phyloP scores from a whole-genome alignment of 2,113 vertebrate species.

The Elephas maximus region DNA sequence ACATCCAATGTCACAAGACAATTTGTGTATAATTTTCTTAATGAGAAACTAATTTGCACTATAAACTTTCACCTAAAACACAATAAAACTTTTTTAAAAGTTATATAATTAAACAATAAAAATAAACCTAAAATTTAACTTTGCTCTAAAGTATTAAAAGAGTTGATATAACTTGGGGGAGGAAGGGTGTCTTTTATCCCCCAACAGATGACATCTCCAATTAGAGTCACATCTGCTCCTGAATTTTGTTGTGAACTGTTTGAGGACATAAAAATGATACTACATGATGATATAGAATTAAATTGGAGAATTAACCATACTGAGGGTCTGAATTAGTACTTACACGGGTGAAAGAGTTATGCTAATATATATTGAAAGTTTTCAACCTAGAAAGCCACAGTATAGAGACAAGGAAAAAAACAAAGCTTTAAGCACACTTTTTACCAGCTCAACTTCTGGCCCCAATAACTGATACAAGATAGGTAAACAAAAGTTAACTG shows the following conservation, averaged over 20 bases:
- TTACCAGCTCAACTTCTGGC: background rate
- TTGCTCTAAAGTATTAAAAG: conserved; percentile 13
- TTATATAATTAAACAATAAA: conserved; percentile 7
- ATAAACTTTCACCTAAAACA: too few species aligned
- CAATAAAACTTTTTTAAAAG: too few species aligned
- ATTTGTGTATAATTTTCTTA: too few species aligned
- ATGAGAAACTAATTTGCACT: too few species aligned
- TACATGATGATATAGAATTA: background rate
- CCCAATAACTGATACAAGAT: background rate
- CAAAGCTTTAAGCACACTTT: background rate
- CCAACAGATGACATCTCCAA: background rate
- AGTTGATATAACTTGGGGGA: background rate
- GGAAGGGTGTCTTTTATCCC: background rate
- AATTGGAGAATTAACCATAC: background rate
- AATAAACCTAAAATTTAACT: conserved; percentile 20
- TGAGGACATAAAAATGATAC: background rate
- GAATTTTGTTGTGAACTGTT: conserved; percentile 10
- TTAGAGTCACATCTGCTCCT: background rate
- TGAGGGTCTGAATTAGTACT: background rate
- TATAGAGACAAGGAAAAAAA: background rate
- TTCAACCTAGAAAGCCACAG: conserved; percentile 5
- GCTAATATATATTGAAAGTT: background rate
- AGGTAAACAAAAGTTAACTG: background rate
- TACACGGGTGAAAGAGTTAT: background rate
- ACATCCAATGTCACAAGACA: too few species aligned